Percentiles rank a stretch among this genome's conserved stretches.
Conservation (phyloP, 2,113 vertebrate species). For the Carassius auratus region DNA sequence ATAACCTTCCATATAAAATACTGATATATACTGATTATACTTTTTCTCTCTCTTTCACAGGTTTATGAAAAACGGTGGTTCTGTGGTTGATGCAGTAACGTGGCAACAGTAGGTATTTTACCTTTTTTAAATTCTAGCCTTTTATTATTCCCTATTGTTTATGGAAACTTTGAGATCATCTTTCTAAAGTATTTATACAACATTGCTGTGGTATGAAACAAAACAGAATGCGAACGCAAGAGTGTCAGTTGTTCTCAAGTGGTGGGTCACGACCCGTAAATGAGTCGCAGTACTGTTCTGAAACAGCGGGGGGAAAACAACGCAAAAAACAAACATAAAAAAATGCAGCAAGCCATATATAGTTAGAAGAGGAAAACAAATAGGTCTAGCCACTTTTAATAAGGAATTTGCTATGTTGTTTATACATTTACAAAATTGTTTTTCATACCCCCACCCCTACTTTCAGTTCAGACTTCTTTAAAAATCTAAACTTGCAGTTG, state of each 20-base stretch:
- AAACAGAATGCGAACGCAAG: background rate
- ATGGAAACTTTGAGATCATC: background rate
- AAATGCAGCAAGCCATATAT: background rate
- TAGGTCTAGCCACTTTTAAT: background rate
- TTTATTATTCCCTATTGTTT: background rate
- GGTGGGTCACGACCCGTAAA: background rate
- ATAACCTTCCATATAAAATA: background rate
- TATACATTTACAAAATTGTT: background rate
- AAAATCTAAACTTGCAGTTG: too few species aligned
- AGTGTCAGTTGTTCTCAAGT: background rate
- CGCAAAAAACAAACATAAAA: background rate
- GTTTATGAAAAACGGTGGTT: slow-evolving; percentile 94
- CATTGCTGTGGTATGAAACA: background rate
- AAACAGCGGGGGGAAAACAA: background rate
- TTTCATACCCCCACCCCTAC: background rate
- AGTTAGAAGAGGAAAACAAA: background rate
- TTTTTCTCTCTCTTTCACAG: slow-evolving; percentile 72
- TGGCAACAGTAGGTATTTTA: slow-evolving; percentile 99
- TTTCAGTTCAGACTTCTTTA: too few species aligned
- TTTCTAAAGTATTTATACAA: slow-evolving; percentile 2
- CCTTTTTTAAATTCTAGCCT: slow-evolving; percentile 71
- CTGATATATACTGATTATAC: background rate
- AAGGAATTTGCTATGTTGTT: background rate
- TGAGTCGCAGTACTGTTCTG: background rate
- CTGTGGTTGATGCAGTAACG: slow-evolving; percentile 95